Conservation (phyloP, 2,797 vertebrate genomes). For the Gobio occitaniae region DNA sequence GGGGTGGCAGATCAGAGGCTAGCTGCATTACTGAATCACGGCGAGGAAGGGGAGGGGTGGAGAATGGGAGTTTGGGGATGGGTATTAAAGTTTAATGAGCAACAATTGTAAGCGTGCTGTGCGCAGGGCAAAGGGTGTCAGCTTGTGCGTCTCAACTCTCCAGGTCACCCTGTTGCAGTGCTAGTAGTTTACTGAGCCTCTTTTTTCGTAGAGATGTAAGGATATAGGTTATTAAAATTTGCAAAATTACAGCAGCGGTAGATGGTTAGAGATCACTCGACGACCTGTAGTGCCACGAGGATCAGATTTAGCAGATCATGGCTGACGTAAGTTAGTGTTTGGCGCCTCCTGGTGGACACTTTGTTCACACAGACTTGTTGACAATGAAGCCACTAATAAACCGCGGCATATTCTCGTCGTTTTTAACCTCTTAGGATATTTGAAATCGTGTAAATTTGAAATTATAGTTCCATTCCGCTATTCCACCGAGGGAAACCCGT, state of each 20-base stretch:
- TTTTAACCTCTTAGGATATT: conserved; percentile 7
- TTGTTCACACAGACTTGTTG: conserved; percentile 7
- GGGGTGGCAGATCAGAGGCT: conserved; percentile 81
- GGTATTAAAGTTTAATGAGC: conserved; percentile 85
- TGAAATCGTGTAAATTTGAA: background rate
- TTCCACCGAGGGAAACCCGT: background rate
- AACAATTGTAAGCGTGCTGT: conserved; percentile 83
- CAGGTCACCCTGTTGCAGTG: conserved; percentile 34
- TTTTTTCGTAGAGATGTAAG: conserved; percentile 30
- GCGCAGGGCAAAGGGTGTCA: conserved; percentile 62
- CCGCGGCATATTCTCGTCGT: background rate
- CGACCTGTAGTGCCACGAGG: conserved; percentile 3
- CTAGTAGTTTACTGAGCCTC: conserved; percentile 24
- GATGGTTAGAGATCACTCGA: conserved; percentile 21
- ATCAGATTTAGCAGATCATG: conserved; percentile 35
- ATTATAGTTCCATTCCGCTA: conserved; percentile 4
- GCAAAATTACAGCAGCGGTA: conserved; percentile 17
- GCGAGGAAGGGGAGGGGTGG: conserved; percentile 56
- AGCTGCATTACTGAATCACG: conserved; percentile 75
- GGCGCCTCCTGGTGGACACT: conserved; percentile 73
- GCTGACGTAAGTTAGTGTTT: conserved; percentile 64
- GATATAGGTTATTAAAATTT: conserved; percentile 28
- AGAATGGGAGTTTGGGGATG: conserved; percentile 63
- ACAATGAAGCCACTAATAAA: background rate
- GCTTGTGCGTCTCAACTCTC: conserved; percentile 44